Percentiles rank a stretch among this genome's conserved stretches.
phyloP scores from a whole-genome alignment of 1,140 invertebrate genomes.

The Drosophila parvula region DNA sequence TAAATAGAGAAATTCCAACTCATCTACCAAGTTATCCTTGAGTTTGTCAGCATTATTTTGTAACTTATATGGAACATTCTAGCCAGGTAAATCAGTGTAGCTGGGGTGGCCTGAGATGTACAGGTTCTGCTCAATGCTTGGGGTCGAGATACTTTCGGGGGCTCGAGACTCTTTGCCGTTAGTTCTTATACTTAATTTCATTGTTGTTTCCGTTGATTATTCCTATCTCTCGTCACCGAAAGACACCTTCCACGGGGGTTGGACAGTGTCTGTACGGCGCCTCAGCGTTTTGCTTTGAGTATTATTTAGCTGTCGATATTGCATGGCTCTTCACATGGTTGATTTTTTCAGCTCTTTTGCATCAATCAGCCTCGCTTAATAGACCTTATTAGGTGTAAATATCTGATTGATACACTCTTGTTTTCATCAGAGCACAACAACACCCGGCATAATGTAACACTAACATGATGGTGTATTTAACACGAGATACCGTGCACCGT shows the following conservation, averaged over 20 bases:
- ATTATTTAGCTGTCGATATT: no score
- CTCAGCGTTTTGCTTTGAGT: conserved; percentile 5
- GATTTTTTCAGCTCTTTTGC: no score
- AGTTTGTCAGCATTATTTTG: not conserved
- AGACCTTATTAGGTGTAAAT: conserved; percentile 18
- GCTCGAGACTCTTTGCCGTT: not conserved
- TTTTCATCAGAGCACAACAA: conserved; percentile 1
- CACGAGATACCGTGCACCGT: conserved; percentile 37
- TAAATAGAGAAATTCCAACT: no score
- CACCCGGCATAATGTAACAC: conserved; percentile 5
- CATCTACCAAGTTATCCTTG: not conserved
- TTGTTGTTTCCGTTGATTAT: conserved; percentile 8
- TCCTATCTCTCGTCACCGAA: not conserved
- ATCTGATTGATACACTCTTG: conserved; percentile 23
- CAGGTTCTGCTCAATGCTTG: not conserved
- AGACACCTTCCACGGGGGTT: conserved; percentile 7
- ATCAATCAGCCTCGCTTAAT: conserved; percentile 6
- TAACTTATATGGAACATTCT: conserved; percentile 3
- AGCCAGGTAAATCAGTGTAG: not conserved
- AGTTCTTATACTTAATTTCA: not conserved
- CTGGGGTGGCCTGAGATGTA: conserved; percentile 14
- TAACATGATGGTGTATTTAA: conserved; percentile 30
- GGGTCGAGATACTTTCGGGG: conserved; percentile 19
- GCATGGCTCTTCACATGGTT: not conserved
- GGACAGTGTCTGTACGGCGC: conserved; percentile 1